These are phyloP conservation scores for Piprites chloris DNA, from an alignment of 2,113 vertebrate genomes.

Conservation along the genomic window DNA sequence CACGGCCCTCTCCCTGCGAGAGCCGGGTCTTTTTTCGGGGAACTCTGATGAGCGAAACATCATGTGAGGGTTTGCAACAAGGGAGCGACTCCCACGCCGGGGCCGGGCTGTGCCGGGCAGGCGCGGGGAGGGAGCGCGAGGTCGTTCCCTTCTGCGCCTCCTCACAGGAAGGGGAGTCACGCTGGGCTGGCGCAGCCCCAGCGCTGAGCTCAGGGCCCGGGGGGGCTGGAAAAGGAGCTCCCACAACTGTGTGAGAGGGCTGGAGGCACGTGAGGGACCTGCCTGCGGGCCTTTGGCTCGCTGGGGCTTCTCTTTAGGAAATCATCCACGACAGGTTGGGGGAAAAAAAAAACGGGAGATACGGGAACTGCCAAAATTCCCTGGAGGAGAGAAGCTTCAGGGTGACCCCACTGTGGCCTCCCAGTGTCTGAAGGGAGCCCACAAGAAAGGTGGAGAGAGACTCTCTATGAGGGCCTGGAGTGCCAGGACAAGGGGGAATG, in stretches of 20 bases:
- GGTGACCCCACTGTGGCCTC: accelerated
- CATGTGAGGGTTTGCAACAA: slow-evolving; percentile 62
- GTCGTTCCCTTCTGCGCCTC: background rate
- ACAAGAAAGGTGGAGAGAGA: background rate
- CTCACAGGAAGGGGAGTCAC: slow-evolving; percentile 36
- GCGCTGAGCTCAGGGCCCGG: background rate
- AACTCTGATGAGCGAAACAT: background rate
- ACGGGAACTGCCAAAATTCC: accelerated
- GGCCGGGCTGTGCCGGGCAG: background rate
- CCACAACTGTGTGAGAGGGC: background rate
- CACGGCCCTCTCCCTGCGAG: background rate
- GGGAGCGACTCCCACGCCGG: background rate
- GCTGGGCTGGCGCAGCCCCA: background rate
- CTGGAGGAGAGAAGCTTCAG: background rate
- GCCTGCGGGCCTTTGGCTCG: background rate
- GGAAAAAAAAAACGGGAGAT: background rate
- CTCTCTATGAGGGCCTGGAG: background rate
- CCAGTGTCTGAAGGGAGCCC: background rate
- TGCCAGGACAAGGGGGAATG: background rate
- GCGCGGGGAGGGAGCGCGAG: background rate
- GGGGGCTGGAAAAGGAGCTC: background rate
- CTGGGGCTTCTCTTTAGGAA: background rate
- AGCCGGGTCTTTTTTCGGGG: background rate
- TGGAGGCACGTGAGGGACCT: background rate
- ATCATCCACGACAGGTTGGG: background rate